Evolutionary conservation across 2,797 vertebrate species (phyloP).

Genomic region (Rhynchonycteris naso): DNA sequence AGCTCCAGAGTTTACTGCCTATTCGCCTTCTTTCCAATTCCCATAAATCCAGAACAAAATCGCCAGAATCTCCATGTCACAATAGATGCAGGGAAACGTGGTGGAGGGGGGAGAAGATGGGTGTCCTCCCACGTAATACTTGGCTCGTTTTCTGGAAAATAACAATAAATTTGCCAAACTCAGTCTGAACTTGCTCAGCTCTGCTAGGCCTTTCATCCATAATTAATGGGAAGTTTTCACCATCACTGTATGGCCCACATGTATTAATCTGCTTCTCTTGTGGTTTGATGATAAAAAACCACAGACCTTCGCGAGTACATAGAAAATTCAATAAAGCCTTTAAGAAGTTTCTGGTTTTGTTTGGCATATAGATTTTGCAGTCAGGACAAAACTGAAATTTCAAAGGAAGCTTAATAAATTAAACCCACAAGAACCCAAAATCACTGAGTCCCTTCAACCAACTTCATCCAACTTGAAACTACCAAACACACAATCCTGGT

Average conservation of each 20-base stretch:
- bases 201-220: constrained; percentile 57
- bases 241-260: constrained; percentile 44
- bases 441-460: constrained; percentile 20
- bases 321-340: constrained; percentile 62
- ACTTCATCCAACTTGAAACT: not conserved
- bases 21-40: constrained; percentile 51
- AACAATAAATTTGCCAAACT: constrained; percentile 72
- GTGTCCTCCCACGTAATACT: not conserved
- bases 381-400: constrained; percentile 57
- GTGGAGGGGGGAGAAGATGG: not conserved
- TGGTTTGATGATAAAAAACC: constrained; percentile 71
- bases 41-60: constrained; percentile 49
- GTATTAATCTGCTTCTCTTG: constrained; percentile 65
- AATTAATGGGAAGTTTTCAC: constrained; percentile 61
- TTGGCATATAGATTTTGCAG: constrained; percentile 47
- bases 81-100: constrained; percentile 21
- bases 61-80: constrained; percentile 55
- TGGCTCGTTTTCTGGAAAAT: constrained; percentile 75
- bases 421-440: constrained; percentile 10
- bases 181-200: constrained; percentile 45
- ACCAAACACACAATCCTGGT: not conserved
- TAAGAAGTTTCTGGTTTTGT: constrained; percentile 48
- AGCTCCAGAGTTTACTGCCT: constrained; percentile 18
- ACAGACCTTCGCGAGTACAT: constrained; percentile 69
- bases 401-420: constrained; percentile 51